Evolutionary conservation across 2,113 vertebrate species (phyloP).

Genomic region (Xyliphius kryptos): DNA sequence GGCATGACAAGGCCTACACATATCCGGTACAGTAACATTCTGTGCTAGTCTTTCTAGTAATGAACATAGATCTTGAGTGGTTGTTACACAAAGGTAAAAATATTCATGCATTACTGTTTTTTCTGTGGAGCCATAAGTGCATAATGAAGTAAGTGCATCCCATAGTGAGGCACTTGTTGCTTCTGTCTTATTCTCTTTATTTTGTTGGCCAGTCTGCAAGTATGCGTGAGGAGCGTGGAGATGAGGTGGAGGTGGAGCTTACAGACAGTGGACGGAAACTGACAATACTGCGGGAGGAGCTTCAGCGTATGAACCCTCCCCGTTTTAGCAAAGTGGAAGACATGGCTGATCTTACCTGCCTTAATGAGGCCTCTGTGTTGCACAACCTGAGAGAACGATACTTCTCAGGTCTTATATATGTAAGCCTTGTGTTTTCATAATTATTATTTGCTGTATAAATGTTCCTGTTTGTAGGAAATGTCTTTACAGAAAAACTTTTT

Average conservation of each 20-base stretch:
- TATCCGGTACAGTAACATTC: slow-evolving; percentile 17
- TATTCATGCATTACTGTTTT: too few species aligned
- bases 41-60: too few species aligned
- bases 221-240: slow-evolving; percentile 64
- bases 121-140: too few species aligned
- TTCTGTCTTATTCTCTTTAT: not conserved
- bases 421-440: too few species aligned
- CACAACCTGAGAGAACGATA: slow-evolving; percentile 74
- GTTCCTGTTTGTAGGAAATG: too few species aligned
- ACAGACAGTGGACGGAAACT: slow-evolving; percentile 63
- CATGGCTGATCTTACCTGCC: slow-evolving; percentile 77
- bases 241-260: slow-evolving; percentile 73
- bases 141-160: too few species aligned
- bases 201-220: slow-evolving; percentile 60
- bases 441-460: too few species aligned
- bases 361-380: slow-evolving; percentile 73
- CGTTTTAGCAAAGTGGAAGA: slow-evolving; percentile 76
- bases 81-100: too few species aligned
- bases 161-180: too few species aligned
- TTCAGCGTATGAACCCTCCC: slow-evolving; percentile 74
- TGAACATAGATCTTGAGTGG: too few species aligned
- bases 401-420: slow-evolving; percentile 73
- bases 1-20: slow-evolving; percentile 3
- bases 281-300: slow-evolving; percentile 67
- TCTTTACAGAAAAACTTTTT: too few species aligned